Base-by-base conservation (phyloP, 2,888 invertebrate genomes). In the Beris morrisii region DNA sequence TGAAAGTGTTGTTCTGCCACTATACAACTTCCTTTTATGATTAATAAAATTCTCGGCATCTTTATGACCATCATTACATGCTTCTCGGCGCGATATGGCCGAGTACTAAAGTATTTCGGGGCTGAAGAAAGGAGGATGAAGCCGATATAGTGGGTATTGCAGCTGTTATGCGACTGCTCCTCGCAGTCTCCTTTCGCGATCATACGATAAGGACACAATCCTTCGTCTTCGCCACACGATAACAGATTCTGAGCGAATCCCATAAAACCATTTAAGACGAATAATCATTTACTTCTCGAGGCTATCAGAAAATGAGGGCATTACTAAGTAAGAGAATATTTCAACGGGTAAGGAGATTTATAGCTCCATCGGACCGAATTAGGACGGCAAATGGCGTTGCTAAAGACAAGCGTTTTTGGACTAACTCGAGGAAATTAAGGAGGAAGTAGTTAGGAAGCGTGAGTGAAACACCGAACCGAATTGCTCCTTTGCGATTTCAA, bases 191-290 rank as follows among this genome's bases (percentile, higher is more conserved):
- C 22, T 5, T 4, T 9, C 11, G 22, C 53, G 22, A 28, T 28
- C 4, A 54, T n/a, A 52, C 22, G 22, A 52, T 50, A 61, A 52
- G 32, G 52, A 50, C 50, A 61, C 50, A 61, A 61, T 61, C 61
- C 44, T 61, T 32, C 50, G 45, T 50, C 61, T 38, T 61, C 38
- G 61, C 61, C 61, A 22, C 61, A 61, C 38, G 61, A 61, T 50
- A 61, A 61, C 50, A 50, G 61, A 50, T 61, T 50, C 61, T 32
- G 61, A 61, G 38, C 38, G 61, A 50, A 61, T 50, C 61, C 50
- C 61, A 61, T 61, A 61, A 61, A 61, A 61, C 61, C 61, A 61
- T 61, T 61, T 61, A 61, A 61, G 61, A 50, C 50, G 61, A 61
- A 61, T 50, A 61, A 61, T 61, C 61, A 61, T 61, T 61, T 61